Conservation (phyloP, 2,888 invertebrate species). For the Orchesella flavescens region DNA sequence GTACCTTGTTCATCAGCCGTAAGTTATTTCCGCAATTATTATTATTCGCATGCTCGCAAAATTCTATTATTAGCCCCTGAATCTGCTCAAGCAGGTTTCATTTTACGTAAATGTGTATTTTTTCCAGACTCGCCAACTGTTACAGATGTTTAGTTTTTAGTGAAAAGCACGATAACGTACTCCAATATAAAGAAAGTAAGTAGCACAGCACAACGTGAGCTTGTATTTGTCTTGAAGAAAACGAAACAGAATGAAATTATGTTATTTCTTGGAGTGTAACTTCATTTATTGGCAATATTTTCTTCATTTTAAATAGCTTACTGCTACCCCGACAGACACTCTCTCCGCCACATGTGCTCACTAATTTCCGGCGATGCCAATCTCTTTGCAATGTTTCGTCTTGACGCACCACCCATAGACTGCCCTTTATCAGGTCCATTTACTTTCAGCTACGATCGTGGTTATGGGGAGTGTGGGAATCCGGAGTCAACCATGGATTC, state of each 20-base stretch:
- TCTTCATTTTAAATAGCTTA: constrained; percentile 55
- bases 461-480: constrained; percentile 89
- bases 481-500: constrained; percentile 94
- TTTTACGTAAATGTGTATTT: background rate
- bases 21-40: constrained; percentile 21
- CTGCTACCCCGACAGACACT: constrained; percentile 55
- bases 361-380: constrained; percentile 82
- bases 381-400: constrained; percentile 91
- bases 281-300: constrained; percentile 17
- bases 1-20: constrained; percentile 70
- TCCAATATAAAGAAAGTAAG: constrained; percentile 99
- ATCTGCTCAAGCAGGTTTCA: too few species aligned
- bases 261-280: background rate
- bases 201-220: too few species aligned
- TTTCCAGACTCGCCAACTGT: constrained; percentile 78
- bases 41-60: background rate
- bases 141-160: constrained; percentile 96
- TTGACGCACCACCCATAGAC: constrained; percentile 88
- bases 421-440: constrained; percentile 92
- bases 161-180: constrained; percentile 93
- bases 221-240: background rate
- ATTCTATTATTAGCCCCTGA: too few species aligned
- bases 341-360: constrained; percentile 61
- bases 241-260: too few species aligned
- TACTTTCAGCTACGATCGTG: constrained; percentile 93